Base-by-base conservation (phyloP, 1,140 invertebrate genomes). In the Mactra quadrangularis region DNA sequence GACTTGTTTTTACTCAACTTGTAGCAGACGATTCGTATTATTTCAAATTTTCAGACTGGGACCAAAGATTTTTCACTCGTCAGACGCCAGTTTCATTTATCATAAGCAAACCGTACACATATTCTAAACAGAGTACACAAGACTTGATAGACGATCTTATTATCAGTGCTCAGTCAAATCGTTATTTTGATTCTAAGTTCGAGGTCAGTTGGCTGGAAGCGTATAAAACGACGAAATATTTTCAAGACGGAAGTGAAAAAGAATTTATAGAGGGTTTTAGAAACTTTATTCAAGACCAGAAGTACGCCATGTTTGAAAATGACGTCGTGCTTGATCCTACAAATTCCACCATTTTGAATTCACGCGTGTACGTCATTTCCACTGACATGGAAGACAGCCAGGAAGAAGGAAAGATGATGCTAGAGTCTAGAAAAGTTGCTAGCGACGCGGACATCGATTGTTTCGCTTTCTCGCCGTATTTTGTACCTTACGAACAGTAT, bases 321-420 rank as follows among this genome's bases (percentile, higher is more conserved):
- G 97, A 99, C 90, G 96, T 98, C 0, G 96, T 96, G 85, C 97
- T 98, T 84, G 96, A 97, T 86, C 95, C 96, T 11, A 94, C 95
- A 17, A 94, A 95, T 0, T 95, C 96, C 22, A 94, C 94, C 81
- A 98, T 99, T 96, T 96, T 98, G 0, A 95, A 87, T 0, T 90
- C 89, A 3, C 55, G 89, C 0, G 84, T 88, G 29, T 89, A 87
- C 41, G 76, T 89, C 7, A 70, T 85, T 13, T 85, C 85, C 27
- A 45, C 45, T 25, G 68, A 86, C 19, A 71, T 86, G 33, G 64
- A 41, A 29, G 74, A 84, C 25, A 84, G 77, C 25, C 82, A 83
- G 55, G 68, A 62, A 17, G 83, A 89, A 41, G 86, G 85, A 0
- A 53, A 87, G 2, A 74, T 87, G 38, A 89, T 91, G 90, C 66